These are phyloP conservation scores for Styela clava DNA, from an alignment of 23 tunicate genomes.

Conservation along the genomic window DNA sequence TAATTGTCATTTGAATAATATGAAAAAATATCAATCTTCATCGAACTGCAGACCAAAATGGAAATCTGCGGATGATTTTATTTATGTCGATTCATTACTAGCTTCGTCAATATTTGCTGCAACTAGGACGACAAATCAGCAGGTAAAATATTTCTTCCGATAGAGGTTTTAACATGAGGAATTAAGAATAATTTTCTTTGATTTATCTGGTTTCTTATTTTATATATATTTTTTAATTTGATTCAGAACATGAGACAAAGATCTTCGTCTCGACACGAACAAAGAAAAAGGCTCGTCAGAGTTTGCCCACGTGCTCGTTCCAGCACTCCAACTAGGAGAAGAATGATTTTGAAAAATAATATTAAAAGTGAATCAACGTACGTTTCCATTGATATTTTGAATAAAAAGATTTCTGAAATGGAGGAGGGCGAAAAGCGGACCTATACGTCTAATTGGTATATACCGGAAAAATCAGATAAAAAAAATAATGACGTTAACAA, in stretches of 20 bases:
- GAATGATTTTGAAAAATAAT: neutral
- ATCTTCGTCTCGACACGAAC: neutral
- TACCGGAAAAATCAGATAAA: neutral
- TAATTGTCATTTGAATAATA: no score
- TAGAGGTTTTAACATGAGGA: no score
- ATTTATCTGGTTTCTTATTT: no score
- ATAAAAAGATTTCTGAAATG: neutral
- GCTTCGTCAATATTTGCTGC: neutral
- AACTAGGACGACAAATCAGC: neutral
- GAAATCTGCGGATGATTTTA: slow-evolving; percentile 1
- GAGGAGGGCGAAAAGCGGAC: neutral
- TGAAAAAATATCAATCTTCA: neutral
- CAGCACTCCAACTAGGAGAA: neutral
- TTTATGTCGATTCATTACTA: neutral
- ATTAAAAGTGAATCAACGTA: neutral
- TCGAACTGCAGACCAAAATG: neutral
- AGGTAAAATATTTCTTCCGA: neutral
- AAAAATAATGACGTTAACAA: neutral
- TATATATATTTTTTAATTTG: neutral
- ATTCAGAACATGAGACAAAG: neutral
- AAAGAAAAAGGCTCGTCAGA: neutral
- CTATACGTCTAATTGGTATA: slow-evolving; percentile 1
- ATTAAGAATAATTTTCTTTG: no score
- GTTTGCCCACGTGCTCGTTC: neutral
- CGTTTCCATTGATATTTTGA: neutral